Evolutionary conservation across 1,140 invertebrate genomes (phyloP).

Genomic region (Archegozetes longisetosus): DNA sequence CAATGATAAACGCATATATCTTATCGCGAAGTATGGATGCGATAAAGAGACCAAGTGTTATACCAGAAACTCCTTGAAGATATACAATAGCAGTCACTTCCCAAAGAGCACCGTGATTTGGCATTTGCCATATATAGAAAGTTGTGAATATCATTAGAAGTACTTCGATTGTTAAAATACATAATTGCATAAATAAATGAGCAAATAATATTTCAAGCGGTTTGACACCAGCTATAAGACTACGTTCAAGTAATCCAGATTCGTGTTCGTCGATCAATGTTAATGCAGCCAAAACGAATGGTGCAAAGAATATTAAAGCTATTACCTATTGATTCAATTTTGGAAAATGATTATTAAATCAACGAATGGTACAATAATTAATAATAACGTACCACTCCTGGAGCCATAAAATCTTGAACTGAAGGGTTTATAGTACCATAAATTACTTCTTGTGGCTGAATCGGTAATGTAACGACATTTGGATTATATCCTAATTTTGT

Average conservation of each 20-base stretch:
- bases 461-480: too few species aligned
- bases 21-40: background rate
- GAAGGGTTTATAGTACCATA: too few species aligned
- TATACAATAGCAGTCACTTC: background rate
- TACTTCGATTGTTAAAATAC: slow-evolving; percentile 62
- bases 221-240: slow-evolving; percentile 73
- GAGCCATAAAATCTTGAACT: too few species aligned
- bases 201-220: slow-evolving; percentile 77
- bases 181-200: slow-evolving; percentile 79
- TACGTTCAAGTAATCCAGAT: slow-evolving; percentile 69
- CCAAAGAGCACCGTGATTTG: slow-evolving; percentile 1
- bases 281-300: too few species aligned
- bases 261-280: slow-evolving; percentile 82
- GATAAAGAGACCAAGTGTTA: slow-evolving; percentile 46
- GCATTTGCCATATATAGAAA: slow-evolving; percentile 1
- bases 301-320: too few species aligned
- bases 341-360: too few species aligned
- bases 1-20: background rate
- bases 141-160: background rate
- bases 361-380: too few species aligned
- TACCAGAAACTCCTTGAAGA: slow-evolving; percentile 65
- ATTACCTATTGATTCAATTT: too few species aligned
- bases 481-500: too few species aligned
- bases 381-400: too few species aligned
- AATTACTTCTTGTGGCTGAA: too few species aligned